phyloP scores from a whole-genome alignment of 2,888 invertebrate genomes.

The Eurois occulta region DNA sequence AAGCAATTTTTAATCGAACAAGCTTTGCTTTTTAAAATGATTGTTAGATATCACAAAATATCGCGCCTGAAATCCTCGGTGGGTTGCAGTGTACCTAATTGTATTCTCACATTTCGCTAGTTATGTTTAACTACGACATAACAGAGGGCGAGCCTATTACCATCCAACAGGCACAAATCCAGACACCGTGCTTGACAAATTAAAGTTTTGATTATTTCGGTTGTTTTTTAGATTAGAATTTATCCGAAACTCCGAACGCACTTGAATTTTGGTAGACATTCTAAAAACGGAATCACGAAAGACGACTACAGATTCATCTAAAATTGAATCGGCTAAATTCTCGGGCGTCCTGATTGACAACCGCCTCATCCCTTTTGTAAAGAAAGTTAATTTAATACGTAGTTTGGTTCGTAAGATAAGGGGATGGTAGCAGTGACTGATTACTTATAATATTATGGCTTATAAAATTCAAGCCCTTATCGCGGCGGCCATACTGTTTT shows the following conservation, averaged over 20 bases:
- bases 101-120: background rate
- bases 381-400: conserved; percentile 68
- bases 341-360: conserved; percentile 42
- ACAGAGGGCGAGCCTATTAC: background rate
- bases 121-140: background rate
- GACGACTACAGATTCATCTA: conserved; percentile 51
- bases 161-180: background rate
- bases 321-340: conserved; percentile 55
- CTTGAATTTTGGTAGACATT: conserved; percentile 1
- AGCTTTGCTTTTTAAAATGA: background rate
- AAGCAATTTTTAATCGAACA: conserved; percentile 2
- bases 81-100: background rate
- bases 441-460: conserved; percentile 67
- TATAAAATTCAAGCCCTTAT: conserved; percentile 65
- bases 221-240: background rate
- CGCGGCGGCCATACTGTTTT: conserved; percentile 65
- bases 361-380: conserved; percentile 59
- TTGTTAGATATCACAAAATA: background rate
- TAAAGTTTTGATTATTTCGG: background rate
- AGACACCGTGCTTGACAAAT: background rate
- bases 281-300: conserved; percentile 15
- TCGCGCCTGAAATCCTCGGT: background rate
- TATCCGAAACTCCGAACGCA: background rate
- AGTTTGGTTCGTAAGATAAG: conserved; percentile 63
- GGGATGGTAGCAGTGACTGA: conserved; percentile 61